Percentiles rank a stretch among this genome's conserved stretches.
These are phyloP conservation scores for Candoia aspera DNA, from an alignment of 2,113 vertebrate genomes.

Conservation along the genomic window DNA sequence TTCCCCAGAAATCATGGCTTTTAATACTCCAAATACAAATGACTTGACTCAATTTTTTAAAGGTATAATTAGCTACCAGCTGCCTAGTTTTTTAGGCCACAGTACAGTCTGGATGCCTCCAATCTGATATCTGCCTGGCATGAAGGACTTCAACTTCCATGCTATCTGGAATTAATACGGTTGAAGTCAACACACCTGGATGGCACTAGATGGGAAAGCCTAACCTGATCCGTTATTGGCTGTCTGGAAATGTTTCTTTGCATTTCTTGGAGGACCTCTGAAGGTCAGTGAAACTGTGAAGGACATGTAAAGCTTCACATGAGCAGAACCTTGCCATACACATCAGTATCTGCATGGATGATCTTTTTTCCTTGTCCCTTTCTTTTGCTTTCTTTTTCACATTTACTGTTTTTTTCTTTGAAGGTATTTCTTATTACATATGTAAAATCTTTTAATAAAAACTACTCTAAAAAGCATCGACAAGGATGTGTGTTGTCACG, in stretches of 20 bases:
- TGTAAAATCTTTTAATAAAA: background rate
- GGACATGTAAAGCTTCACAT: background rate
- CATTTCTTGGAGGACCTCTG: background rate
- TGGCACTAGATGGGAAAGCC: background rate
- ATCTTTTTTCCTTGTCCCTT: background rate
- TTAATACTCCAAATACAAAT: background rate
- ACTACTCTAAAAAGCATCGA: background rate
- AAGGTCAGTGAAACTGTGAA: background rate
- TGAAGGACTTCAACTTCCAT: background rate
- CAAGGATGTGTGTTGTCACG: background rate
- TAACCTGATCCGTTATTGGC: background rate
- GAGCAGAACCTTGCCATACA: background rate
- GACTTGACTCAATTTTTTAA: background rate
- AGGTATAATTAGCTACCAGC: background rate
- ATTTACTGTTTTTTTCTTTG: background rate
- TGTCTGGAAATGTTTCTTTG: background rate
- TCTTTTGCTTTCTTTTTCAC: background rate
- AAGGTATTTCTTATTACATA: background rate
- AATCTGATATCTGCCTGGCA: background rate
- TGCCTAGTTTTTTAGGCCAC: background rate
- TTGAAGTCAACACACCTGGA: background rate
- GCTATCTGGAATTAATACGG: background rate
- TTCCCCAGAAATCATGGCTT: background rate
- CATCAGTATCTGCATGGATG: background rate
- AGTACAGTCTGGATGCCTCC: background rate